phyloP scores from a whole-genome alignment of 30 jellyfish, hydroid and myxozoan genomes.

The Turritopsis dohrnii region DNA sequence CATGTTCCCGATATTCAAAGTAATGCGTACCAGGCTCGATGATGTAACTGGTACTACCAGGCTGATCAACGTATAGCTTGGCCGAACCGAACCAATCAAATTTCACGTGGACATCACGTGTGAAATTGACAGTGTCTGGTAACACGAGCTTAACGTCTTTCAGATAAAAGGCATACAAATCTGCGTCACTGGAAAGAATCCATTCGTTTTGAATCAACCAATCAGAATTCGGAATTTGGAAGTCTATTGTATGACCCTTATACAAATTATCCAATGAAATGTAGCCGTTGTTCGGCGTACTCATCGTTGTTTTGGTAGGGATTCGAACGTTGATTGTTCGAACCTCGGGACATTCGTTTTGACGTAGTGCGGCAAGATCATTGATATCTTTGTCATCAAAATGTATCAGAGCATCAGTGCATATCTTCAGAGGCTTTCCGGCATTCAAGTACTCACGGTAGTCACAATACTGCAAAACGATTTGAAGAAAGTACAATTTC shows the following conservation, averaged over 20 bases:
- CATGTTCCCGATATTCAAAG: constrained; percentile 4
- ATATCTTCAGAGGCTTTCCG: constrained; percentile 33
- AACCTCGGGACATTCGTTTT: constrained; percentile 24
- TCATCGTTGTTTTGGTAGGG: constrained; percentile 21
- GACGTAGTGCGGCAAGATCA: constrained; percentile 25
- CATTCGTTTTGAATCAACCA: constrained; percentile 42
- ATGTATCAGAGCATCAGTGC: constrained; percentile 28
- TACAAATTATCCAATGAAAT: constrained; percentile 23
- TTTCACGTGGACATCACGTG: constrained; percentile 14
- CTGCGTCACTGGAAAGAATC: constrained; percentile 30
- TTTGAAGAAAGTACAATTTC: constrained; percentile 28
- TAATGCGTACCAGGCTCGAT: neutral
- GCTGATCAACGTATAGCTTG: neutral
- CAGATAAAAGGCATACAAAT: constrained; percentile 20
- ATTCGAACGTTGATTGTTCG: constrained; percentile 21
- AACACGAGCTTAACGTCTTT: constrained; percentile 26
- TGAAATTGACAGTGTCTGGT: constrained; percentile 5
- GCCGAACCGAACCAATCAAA: constrained; percentile 8
- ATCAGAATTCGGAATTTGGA: constrained; percentile 33
- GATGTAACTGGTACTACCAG: neutral
- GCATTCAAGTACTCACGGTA: constrained; percentile 39
- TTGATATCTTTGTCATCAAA: constrained; percentile 24
- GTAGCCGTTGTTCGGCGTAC: neutral
- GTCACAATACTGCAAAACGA: constrained; percentile 32
- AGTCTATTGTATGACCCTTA: constrained; percentile 30